These are phyloP conservation scores for Myotis planiceps DNA, from an alignment of 2,797 vertebrate genomes.

Conservation along the genomic window DNA sequence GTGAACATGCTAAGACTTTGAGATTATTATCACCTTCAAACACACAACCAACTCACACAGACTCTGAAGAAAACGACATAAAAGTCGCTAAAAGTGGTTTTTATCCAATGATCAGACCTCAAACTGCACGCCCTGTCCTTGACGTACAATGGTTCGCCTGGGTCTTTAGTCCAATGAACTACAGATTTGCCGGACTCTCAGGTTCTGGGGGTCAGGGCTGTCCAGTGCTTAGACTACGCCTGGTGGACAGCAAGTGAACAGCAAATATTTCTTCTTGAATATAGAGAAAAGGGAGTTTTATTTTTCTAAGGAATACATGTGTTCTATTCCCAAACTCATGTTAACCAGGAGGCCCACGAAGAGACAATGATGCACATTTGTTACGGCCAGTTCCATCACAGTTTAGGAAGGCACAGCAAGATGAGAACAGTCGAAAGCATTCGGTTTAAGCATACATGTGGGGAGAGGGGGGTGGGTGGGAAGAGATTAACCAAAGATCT, in stretches of 20 bases:
- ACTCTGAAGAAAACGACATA: background rate
- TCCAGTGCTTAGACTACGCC: background rate
- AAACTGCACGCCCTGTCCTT: background rate
- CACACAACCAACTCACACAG: background rate
- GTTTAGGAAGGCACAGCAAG: background rate
- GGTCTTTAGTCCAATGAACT: too few relatives aligned
- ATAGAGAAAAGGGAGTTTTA: background rate
- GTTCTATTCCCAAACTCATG: background rate
- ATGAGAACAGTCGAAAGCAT: background rate
- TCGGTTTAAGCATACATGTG: background rate
- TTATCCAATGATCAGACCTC: background rate
- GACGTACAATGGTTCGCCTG: background rate
- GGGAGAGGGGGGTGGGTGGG: too few relatives aligned
- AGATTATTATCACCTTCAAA: conserved; percentile 72
- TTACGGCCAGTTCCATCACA: background rate
- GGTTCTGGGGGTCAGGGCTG: background rate
- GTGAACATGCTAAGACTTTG: conserved; percentile 37
- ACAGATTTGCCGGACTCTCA: background rate
- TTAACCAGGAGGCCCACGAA: background rate
- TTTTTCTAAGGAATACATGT: background rate
- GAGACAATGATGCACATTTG: background rate
- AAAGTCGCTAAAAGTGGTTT: background rate
- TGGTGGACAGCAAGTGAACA: background rate
- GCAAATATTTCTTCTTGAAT: background rate
- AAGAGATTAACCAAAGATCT: too few relatives aligned